phyloP scores from a whole-genome alignment of 2,113 vertebrate genomes.

The Dendropsophus ebraccatus region DNA sequence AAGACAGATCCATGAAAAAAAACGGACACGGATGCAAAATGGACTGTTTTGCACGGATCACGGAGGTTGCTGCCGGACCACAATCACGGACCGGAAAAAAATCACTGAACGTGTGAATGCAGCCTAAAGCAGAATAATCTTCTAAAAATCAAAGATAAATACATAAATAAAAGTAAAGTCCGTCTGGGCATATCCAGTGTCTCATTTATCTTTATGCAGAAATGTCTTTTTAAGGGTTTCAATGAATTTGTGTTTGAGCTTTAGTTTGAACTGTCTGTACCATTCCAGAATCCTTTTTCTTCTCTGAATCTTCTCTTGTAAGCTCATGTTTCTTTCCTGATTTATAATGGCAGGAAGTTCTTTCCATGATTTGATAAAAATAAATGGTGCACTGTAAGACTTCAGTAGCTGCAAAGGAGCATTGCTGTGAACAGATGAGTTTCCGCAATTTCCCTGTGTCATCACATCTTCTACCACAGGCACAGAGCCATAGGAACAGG shows the following conservation, averaged over 20 bases:
- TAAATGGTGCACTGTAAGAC: slow-evolving; percentile 90
- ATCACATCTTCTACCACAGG: slow-evolving; percentile 91
- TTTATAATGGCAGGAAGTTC: slow-evolving; percentile 90
- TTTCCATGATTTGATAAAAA: slow-evolving; percentile 92
- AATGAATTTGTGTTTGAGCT: slow-evolving; percentile 87
- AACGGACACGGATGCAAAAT: too few relatives aligned
- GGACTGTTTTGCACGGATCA: too few relatives aligned
- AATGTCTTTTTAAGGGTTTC: slow-evolving; percentile 86
- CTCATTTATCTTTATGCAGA: slow-evolving; percentile 72
- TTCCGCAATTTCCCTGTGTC: slow-evolving; percentile 80
- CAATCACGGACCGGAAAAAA: too few relatives aligned
- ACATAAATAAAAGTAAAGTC: neutral
- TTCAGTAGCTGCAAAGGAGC: slow-evolving; percentile 91
- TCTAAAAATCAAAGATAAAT: neutral
- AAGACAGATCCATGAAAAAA: too few relatives aligned
- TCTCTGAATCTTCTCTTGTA: slow-evolving; percentile 83
- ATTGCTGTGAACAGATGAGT: slow-evolving; percentile 71
- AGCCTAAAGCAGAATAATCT: too few relatives aligned
- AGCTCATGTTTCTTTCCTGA: slow-evolving; percentile 80
- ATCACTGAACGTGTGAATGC: too few relatives aligned
- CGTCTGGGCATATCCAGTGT: neutral
- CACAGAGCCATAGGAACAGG: slow-evolving; percentile 90
- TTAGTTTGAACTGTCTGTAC: slow-evolving; percentile 87
- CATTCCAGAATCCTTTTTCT: slow-evolving; percentile 82
- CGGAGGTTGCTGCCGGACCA: too few relatives aligned